phyloP scores from a whole-genome alignment of 2,888 invertebrate species.

The Diaphora mendica region DNA sequence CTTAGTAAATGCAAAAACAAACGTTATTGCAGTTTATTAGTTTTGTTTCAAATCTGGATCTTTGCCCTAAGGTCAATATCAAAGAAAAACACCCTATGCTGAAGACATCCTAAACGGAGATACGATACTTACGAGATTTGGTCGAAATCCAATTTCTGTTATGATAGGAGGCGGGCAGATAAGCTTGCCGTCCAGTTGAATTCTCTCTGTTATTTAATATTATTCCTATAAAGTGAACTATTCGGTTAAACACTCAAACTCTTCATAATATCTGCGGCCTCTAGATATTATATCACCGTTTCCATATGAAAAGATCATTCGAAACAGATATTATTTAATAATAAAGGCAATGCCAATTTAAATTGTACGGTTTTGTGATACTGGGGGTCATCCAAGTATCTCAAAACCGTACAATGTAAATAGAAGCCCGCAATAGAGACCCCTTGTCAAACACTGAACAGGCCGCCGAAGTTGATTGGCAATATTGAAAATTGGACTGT shows the following conservation, averaged over 20 bases:
- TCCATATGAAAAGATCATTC: slow-evolving; percentile 56
- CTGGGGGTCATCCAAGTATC: slow-evolving; percentile 63
- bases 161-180: slow-evolving; percentile 20
- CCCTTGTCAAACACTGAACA: slow-evolving; percentile 67
- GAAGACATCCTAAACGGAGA: not conserved
- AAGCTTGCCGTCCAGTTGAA: slow-evolving; percentile 4
- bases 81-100: not conserved
- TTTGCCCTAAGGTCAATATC: not conserved
- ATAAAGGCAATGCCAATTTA: slow-evolving; percentile 61
- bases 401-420: slow-evolving; percentile 73
- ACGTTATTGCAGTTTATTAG: not conserved
- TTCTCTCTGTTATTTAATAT: slow-evolving; percentile 9
- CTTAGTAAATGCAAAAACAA: not conserved
- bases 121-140: slow-evolving; percentile 21
- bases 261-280: not conserved
- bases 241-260: not conserved
- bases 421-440: slow-evolving; percentile 59
- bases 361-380: too few species aligned
- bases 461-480: slow-evolving; percentile 70
- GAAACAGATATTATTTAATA: slow-evolving; percentile 51
- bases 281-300: slow-evolving; percentile 29
- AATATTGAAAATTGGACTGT: slow-evolving; percentile 75
- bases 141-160: slow-evolving; percentile 25
- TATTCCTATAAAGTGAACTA: slow-evolving; percentile 4
- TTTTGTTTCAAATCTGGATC: not conserved